Evolutionary conservation across 2,888 invertebrate genomes (phyloP), one percentile per base, ranked within the genome.

Genomic region (Merodon equestris): DNA sequence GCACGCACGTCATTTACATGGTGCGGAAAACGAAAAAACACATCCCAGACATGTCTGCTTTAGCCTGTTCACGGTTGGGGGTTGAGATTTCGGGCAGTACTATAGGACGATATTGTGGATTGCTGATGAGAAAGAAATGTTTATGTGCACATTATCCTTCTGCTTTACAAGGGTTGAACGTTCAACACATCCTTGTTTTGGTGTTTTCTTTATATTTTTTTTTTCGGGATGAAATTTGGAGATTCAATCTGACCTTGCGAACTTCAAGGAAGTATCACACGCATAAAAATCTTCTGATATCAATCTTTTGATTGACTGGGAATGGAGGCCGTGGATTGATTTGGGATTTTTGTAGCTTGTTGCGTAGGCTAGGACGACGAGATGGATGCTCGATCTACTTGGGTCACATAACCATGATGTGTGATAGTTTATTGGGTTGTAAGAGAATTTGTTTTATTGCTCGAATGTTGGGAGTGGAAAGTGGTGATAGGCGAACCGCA

Each of bases 141-240:
- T 77, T 77, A 77, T 77, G 77, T 77, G 77, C 72, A 77, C 77
- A 73, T 77, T 77, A 77, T 77, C 77, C 77, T 67, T 73, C 72
- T 51, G 44, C 42, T 72, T 72, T 77, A 73, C 77, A 77, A 77
- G 77, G 77, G 77, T 77, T 77, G 67, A 68, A 73, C 27, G 27
- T 27, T 27, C 27, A 27, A 27, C 61, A 73, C 56, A 63, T 77
- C 34, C 67, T 40, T 50, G 38, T 58, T 40, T n/a, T n/a, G 61
- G 9, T 48, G 57, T 50, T 19, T 19, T n/a, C 3, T n/a, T 40
- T n/a, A 3, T n/a, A 7, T 12, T 45, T 56, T 12, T 34, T n/a
- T 50, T 48, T 36, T 13, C n/a, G n/a, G 67, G 50, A 50, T 74
- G 53, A 53, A 57, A 36, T 70, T 60, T 56, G 57, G 27, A 27